These are phyloP conservation scores for Dynastes hyllus DNA, from an alignment of 2,888 invertebrate genomes.

Conservation along the genomic window DNA sequence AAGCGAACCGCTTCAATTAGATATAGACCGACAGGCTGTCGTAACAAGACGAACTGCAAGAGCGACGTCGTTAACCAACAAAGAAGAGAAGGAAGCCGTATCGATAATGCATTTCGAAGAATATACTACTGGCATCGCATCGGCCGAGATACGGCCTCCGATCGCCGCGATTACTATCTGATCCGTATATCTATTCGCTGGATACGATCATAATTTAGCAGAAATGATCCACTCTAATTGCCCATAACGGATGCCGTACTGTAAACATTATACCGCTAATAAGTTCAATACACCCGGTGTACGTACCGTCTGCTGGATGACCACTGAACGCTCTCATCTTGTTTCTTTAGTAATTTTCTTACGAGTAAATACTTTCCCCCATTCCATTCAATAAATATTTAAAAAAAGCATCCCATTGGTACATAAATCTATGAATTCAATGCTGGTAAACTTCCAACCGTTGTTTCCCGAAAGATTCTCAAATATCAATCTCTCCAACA, in stretches of 20 bases:
- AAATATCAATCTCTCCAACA: no score
- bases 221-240: slow-evolving; percentile 46
- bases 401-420: no score
- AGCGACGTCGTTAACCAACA: background rate
- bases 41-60: background rate
- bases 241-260: slow-evolving; percentile 38
- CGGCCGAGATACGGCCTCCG: background rate
- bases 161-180: slow-evolving; percentile 14
- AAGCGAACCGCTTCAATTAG: background rate
- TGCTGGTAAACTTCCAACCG: no score
- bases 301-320: background rate
- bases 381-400: no score
- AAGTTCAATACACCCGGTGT: slow-evolving; percentile 39
- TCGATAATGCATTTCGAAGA: slow-evolving; percentile 5
- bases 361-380: no score
- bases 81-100: background rate
- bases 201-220: slow-evolving; percentile 40
- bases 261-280: slow-evolving; percentile 34
- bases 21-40: background rate
- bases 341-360: background rate
- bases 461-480: no score
- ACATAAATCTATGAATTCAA: no score
- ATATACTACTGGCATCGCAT: background rate
- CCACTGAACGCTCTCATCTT: background rate
- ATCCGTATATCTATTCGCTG: slow-evolving; percentile 7